A percentile compares a stretch with the other conserved stretches of the same genome.
Evolutionary conservation across 2,888 invertebrate genomes (phyloP).

Genomic region (Eumerus sabulonum): DNA sequence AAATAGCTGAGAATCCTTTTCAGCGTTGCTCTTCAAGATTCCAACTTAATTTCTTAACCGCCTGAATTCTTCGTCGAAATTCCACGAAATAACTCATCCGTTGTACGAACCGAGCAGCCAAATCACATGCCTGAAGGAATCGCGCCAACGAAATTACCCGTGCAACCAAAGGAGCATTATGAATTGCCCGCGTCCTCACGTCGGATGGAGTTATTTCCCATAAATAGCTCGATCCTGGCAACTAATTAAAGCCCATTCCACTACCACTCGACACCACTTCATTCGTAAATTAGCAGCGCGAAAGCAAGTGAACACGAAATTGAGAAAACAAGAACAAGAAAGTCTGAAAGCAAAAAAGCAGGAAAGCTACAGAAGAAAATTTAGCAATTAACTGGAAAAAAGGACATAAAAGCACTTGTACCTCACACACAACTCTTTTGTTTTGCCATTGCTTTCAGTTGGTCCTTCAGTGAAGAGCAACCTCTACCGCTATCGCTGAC

Average conservation of each 20-base stretch:
- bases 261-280: slow-evolving; percentile 30
- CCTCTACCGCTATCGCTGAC: slow-evolving; percentile 4
- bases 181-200: slow-evolving; percentile 53
- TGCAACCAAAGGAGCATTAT: slow-evolving; percentile 35
- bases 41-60: too few species aligned
- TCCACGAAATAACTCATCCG: slow-evolving; percentile 42
- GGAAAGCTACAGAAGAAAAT: slow-evolving; percentile 41
- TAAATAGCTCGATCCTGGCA: slow-evolving; percentile 66
- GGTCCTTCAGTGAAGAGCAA: neutral
- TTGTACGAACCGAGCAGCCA: slow-evolving; percentile 15
- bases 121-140: slow-evolving; percentile 58
- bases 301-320: slow-evolving; percentile 22
- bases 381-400: slow-evolving; percentile 65
- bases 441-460: slow-evolving; percentile 23
- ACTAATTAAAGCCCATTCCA: slow-evolving; percentile 65
- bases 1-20: neutral
- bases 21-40: neutral
- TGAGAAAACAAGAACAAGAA: too few species aligned
- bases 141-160: slow-evolving; percentile 27
- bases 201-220: slow-evolving; percentile 58
- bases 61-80: slow-evolving; percentile 12
- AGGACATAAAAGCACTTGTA: slow-evolving; percentile 51
- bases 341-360: too few species aligned
- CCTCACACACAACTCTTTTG: slow-evolving; percentile 51
- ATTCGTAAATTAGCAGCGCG: slow-evolving; percentile 52